Evolutionary conservation across 2,888 invertebrate species (phyloP), one percentile per base, ranked within the genome.

Genomic region (Auanema freiburgensis): DNA sequence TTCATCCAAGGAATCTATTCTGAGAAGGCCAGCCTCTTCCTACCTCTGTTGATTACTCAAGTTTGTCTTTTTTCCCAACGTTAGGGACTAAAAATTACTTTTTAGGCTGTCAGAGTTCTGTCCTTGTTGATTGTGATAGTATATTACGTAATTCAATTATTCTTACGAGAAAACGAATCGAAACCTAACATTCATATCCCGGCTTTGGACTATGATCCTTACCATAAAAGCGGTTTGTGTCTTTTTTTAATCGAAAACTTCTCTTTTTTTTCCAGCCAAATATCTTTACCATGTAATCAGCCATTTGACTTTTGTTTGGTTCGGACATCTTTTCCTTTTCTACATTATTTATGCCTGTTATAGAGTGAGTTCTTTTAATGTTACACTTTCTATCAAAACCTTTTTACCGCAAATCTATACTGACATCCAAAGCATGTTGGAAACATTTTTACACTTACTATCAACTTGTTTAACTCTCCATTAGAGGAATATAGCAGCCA

Each of bases 1-100:
- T 66, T 71, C 54, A 63, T 74, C 50, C 63, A 70, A 46, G 69
- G 66, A 11, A 53, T 74, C 11, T 71, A 68, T 59, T 58, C 65
- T 25, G 71, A 71, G 33, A 57, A 59, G 44, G 60, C 65, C 1
- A 52, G 62, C 12, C 42, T 71, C 12, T 66, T 67, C 57, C 55
- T 74, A 1, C 71, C 70, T 2, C 66, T 74, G 50, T 56, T 65
- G 2, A 25, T 70, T 41, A 62, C 71, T 1, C 69, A 74, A 54
- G 69, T 66, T 3, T 24, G 52, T 23, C n/a, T 33, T 33, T 8
- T 33, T 5, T 5, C 8, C 33, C 4, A 33, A 33, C n/a, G 33
- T 33, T 33, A 5, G 33, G 8, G 33, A 33, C 41, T 16, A 23
- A 23, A 40, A 41, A 23, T n/a, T n/a, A 43, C 4, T 41, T 50